Conservation (phyloP, 2,113 vertebrate species). For the Menidia beryllina region DNA sequence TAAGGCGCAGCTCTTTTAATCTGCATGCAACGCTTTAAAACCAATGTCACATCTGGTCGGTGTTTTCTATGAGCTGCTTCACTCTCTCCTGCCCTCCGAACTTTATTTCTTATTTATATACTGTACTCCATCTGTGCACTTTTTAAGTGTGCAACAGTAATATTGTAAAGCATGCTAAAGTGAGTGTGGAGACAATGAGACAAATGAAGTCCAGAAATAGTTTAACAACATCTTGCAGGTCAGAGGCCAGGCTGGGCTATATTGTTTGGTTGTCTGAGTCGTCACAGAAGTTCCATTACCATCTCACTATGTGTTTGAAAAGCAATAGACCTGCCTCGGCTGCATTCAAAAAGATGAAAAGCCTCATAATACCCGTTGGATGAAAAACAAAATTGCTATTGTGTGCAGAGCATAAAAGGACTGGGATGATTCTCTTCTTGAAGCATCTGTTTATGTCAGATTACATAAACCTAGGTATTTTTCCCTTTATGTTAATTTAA, state of each 20-base stretch:
- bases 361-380: slow-evolving; percentile 13
- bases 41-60: slow-evolving; percentile 56
- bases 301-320: slow-evolving; percentile 8
- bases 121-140: slow-evolving; percentile 18
- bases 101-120: slow-evolving; percentile 23
- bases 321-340: slow-evolving; percentile 28
- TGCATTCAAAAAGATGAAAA: slow-evolving; percentile 53
- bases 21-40: slow-evolving; percentile 49
- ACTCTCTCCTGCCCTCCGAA: slow-evolving; percentile 31
- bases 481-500: slow-evolving; percentile 6
- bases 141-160: slow-evolving; percentile 18
- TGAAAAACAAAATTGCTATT: slow-evolving; percentile 55
- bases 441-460: slow-evolving; percentile 65
- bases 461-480: slow-evolving; percentile 58
- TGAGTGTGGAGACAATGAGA: background rate
- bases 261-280: slow-evolving; percentile 20
- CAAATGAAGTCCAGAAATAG: slow-evolving; percentile 22
- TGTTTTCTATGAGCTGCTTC: slow-evolving; percentile 48
- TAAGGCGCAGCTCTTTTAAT: slow-evolving; percentile 39
- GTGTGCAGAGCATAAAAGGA: slow-evolving; percentile 49
- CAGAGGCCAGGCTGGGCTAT: slow-evolving; percentile 14
- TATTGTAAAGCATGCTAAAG: background rate
- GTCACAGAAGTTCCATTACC: slow-evolving; percentile 27
- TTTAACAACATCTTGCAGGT: background rate
- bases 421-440: background rate